Percentiles rank a stretch among this genome's conserved stretches.
Evolutionary conservation across 30 jellyfish, hydroid and myxozoan species (phyloP).

Genomic region (Euphysa ruthae): DNA sequence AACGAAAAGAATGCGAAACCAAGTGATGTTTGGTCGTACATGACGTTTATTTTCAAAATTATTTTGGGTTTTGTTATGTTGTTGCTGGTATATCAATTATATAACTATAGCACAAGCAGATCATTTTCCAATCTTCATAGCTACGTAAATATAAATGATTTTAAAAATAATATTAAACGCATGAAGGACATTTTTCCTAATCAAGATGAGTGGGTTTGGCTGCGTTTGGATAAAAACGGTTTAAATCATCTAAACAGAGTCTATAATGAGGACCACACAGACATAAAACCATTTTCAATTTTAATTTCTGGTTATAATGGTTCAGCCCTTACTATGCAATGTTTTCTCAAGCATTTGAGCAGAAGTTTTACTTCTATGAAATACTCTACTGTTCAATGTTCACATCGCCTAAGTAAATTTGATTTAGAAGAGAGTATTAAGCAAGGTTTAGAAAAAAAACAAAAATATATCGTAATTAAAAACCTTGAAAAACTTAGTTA

Average conservation of each 20-base stretch:
- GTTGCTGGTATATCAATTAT: no score
- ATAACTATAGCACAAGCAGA: no score
- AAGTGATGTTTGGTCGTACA: no score
- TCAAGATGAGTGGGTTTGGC: constrained; percentile 8
- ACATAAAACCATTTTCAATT: constrained; percentile 8
- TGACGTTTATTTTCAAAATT: no score
- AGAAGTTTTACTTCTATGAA: not conserved
- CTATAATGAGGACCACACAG: not conserved
- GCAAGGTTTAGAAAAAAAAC: not conserved
- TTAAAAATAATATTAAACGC: not conserved
- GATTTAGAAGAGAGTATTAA: constrained; percentile 7
- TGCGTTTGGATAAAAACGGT: not conserved
- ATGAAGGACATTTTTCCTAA: not conserved
- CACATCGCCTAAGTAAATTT: not conserved
- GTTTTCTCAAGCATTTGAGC: constrained; percentile 17
- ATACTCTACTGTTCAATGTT: not conserved
- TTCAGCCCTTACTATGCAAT: not conserved
- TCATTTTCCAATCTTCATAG: constrained; percentile 4
- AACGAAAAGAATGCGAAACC: no score
- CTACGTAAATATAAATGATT: not conserved
- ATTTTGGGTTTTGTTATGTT: no score
- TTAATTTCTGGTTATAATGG: constrained; percentile 23
- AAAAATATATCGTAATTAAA: constrained; percentile 14
- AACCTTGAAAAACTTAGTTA: not conserved
- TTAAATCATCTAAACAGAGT: constrained; percentile 1